Evolutionary conservation across 2,797 vertebrate genomes (phyloP).

Genomic region (Sparus aurata): DNA sequence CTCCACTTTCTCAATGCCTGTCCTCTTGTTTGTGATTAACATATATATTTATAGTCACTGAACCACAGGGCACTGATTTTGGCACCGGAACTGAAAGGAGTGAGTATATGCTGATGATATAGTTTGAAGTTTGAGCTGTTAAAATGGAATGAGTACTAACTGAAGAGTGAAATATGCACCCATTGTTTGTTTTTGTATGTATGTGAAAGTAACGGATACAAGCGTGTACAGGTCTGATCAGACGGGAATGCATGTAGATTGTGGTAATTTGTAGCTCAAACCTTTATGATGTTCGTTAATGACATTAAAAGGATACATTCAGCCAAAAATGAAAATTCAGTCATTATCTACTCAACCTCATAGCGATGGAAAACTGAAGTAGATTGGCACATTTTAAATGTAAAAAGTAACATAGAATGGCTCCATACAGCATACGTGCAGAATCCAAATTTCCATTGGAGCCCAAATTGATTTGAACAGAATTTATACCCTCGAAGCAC

Average conservation of each 20-base stretch:
- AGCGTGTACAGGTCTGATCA: slow-evolving; percentile 26
- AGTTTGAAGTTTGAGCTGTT: slow-evolving; percentile 28
- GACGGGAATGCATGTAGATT: slow-evolving; percentile 2
- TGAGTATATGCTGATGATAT: background rate
- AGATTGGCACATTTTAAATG: no score
- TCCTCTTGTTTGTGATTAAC: slow-evolving; percentile 42
- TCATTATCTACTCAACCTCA: no score
- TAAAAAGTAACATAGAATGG: no score
- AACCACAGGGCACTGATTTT: slow-evolving; percentile 17
- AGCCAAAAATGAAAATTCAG: no score
- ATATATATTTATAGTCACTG: slow-evolving; percentile 15
- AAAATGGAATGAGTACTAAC: slow-evolving; percentile 3
- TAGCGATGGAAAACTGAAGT: no score
- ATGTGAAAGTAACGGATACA: slow-evolving; percentile 3
- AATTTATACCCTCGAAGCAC: no score
- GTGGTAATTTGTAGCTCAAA: background rate
- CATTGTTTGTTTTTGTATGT: slow-evolving; percentile 23
- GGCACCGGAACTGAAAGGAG: slow-evolving; percentile 14
- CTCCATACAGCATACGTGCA: no score
- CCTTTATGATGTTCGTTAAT: slow-evolving; percentile 6
- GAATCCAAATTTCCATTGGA: no score
- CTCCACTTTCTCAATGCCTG: slow-evolving; percentile 22
- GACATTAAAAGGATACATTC: background rate
- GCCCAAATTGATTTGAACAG: no score
- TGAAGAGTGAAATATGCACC: slow-evolving; percentile 27